Conservation (phyloP, 92 coral and sea anemone genomes). For the Umimayanthus kanabou region DNA sequence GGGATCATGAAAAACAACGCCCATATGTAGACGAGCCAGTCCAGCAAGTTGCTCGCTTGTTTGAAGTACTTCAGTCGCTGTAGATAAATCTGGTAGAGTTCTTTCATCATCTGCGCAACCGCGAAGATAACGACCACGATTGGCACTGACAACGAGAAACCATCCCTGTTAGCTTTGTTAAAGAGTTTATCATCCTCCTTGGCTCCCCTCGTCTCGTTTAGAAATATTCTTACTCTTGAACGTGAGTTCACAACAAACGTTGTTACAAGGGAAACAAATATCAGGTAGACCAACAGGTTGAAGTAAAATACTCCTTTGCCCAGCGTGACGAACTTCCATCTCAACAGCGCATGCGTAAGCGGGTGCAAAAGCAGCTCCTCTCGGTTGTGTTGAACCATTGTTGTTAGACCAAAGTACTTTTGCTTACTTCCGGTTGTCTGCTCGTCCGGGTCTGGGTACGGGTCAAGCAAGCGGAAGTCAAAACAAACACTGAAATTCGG, state of each 20-base stretch:
- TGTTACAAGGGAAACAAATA: conserved; percentile 53
- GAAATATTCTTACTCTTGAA: neutral
- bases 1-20: conserved; percentile 61
- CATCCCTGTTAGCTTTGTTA: neutral
- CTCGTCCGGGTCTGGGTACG: conserved; percentile 24
- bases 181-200: conserved; percentile 30
- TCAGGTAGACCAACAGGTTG: conserved; percentile 53
- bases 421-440: neutral
- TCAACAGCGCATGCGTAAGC: conserved; percentile 64
- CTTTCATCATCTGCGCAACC: conserved; percentile 54
- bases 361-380: conserved; percentile 67
- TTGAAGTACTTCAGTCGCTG: conserved; percentile 60
- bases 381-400: conserved; percentile 64
- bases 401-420: conserved; percentile 62
- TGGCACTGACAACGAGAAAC: conserved; percentile 39
- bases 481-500: conserved; percentile 36
- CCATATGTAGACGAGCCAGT: conserved; percentile 66
- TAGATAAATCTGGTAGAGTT: conserved; percentile 60
- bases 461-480: conserved; percentile 52
- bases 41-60: conserved; percentile 62
- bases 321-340: conserved; percentile 62
- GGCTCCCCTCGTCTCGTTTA: neutral
- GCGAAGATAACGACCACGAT: conserved; percentile 42
- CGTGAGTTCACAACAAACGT: conserved; percentile 36
- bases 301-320: conserved; percentile 65